A percentile compares a stretch with the other conserved stretches of the same genome.
Evolutionary conservation across 2,113 vertebrate genomes (phyloP).

Genomic region (Uria aalge): DNA sequence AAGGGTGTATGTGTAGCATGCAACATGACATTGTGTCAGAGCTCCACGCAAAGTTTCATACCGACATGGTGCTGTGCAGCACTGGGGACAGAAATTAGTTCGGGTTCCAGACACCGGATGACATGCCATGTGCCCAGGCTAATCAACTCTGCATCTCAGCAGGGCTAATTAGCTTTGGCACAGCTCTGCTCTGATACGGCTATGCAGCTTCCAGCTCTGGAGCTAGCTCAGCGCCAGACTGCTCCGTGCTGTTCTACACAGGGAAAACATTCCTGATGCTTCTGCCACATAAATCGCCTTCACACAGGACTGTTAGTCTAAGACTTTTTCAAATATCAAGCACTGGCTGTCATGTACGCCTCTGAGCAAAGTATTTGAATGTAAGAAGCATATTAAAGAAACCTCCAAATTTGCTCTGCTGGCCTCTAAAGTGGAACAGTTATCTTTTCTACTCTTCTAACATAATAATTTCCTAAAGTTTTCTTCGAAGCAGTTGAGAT

Average conservation of each 20-base stretch:
- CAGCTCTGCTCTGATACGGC: not conserved
- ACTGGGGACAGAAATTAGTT: not conserved
- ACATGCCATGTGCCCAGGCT: not conserved
- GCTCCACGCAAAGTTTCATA: not conserved
- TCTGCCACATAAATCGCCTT: not conserved
- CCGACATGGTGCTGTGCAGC: not conserved
- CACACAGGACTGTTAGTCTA: not conserved
- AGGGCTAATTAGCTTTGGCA: constrained; percentile 48
- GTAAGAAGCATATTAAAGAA: not conserved
- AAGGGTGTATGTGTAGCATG: not conserved
- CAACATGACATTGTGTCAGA: rapidly evolving
- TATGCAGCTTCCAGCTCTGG: not conserved
- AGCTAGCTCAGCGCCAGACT: not conserved
- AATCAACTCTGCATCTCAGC: constrained; percentile 15
- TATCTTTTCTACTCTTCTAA: not conserved
- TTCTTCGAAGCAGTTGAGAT: not conserved
- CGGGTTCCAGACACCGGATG: not conserved
- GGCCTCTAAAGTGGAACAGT: not conserved
- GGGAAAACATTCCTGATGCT: not conserved
- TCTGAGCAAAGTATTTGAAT: not conserved
- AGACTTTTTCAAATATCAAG: not conserved
- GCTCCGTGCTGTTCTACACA: not conserved
- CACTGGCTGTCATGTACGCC: not conserved
- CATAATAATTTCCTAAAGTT: not conserved
- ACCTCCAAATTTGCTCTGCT: not conserved